Evolutionary conservation across 2,888 invertebrate genomes (phyloP), one percentile per base, ranked within the genome.

Genomic region (Apantesis nais): DNA sequence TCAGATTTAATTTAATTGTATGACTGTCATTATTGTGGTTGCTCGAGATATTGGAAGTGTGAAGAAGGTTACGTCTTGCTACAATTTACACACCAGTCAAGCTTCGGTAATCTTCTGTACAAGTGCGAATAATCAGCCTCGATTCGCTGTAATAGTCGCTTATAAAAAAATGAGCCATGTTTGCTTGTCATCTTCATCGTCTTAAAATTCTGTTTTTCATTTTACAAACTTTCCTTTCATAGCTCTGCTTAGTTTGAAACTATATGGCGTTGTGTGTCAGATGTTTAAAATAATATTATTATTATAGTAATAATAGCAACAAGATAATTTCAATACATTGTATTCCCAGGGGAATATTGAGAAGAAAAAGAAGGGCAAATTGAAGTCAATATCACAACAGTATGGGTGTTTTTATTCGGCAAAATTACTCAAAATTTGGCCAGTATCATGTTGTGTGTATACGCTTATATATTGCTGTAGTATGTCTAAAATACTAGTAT

Each of bases 351-450:
- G 80, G 79, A 71, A 78, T 77, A 71, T 73, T 68, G 76, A 77
- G 76, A 73, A 77, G 79, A 71, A 71, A 65, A 74, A 74, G 74
- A 76, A 76, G 77, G 81, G 81, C 76, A 83, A 86, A 87, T 86
- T 85, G 83, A 81, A 85, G 79, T 79, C 85, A 85, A 85, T 85
- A 83, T 84, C 80, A 83, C 74, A 70, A 80, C 84, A 78, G n/a
- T 68, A 83, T 84, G 77, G 76, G 74, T 77, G 80, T 79, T 83
- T 75, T 80, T 80, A 78, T 81, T 79, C 78, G 78, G 80, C 74
- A 72, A 76, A 80, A 79, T 79, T 74, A n/a, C n/a, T n/a, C n/a
- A n/a, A n/a, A n/a, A n/a, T n/a, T n/a, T n/a, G n/a, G n/a, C n/a
- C n/a, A n/a, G n/a, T n/a, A n/a, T n/a, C n/a, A n/a, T n/a, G n/a